phyloP scores from a whole-genome alignment of 2,113 vertebrate genomes.

The Smithornis capensis region DNA sequence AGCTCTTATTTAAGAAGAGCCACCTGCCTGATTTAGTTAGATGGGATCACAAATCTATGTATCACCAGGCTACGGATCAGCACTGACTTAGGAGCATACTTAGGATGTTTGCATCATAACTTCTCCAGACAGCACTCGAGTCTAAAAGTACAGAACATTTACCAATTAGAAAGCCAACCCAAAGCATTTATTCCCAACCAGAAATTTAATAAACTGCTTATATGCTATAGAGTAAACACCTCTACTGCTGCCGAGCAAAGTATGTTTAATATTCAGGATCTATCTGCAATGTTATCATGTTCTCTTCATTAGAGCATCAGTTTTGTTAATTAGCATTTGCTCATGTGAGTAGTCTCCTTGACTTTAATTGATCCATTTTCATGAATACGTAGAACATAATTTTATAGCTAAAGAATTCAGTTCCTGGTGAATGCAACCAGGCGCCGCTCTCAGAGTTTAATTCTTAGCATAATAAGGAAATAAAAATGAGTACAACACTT shows the following conservation, averaged over 20 bases:
- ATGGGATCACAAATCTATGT: neutral
- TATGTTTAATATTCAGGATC: slow-evolving; percentile 56
- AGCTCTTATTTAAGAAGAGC: neutral
- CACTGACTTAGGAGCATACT: neutral
- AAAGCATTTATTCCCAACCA: slow-evolving; percentile 48
- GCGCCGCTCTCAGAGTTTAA: neutral
- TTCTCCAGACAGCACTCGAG: slow-evolving; percentile 32
- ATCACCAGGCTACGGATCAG: neutral
- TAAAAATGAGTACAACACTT: slow-evolving; percentile 31
- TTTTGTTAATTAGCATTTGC: slow-evolving; percentile 63
- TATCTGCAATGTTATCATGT: slow-evolving; percentile 54
- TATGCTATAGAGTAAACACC: slow-evolving; percentile 33
- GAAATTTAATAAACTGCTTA: slow-evolving; percentile 47
- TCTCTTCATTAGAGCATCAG: slow-evolving; percentile 58
- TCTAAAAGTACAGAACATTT: slow-evolving; percentile 33
- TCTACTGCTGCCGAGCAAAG: neutral
- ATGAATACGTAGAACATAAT: slow-evolving; percentile 55
- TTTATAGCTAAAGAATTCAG: slow-evolving; percentile 44
- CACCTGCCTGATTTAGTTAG: neutral
- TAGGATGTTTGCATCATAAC: neutral
- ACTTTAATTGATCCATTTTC: slow-evolving; percentile 66
- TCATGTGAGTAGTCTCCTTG: slow-evolving; percentile 61
- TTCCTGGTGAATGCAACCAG: slow-evolving; percentile 10
- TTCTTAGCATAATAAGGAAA: slow-evolving; percentile 35
- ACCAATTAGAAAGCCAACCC: slow-evolving; percentile 35